phyloP scores from a whole-genome alignment of 2,888 invertebrate species.

The Trilocha varians region DNA sequence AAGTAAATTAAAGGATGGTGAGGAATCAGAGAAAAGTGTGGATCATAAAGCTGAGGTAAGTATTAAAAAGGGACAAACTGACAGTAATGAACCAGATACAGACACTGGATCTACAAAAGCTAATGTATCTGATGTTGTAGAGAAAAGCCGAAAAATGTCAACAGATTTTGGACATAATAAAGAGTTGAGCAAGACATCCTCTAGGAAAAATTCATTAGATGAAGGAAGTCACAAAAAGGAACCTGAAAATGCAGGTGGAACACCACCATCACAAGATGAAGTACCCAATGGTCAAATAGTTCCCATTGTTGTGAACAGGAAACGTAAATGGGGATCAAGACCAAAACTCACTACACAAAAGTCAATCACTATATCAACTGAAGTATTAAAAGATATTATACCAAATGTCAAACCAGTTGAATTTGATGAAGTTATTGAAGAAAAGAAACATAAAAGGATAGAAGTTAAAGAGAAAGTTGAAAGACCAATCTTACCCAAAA shows the following conservation, averaged over 20 bases:
- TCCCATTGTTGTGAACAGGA: conserved; percentile 46
- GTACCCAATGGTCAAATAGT: conserved; percentile 42
- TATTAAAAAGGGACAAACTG: conserved; percentile 46
- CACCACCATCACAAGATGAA: conserved; percentile 33
- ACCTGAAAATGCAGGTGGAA: conserved; percentile 26
- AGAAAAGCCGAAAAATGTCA: conserved; percentile 26
- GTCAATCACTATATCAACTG: conserved; percentile 81
- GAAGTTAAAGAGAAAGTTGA: conserved; percentile 50
- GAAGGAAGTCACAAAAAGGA: conserved; percentile 14
- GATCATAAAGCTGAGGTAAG: conserved; percentile 49
- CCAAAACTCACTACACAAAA: conserved; percentile 69
- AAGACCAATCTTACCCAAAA: conserved; percentile 57
- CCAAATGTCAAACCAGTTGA: conserved; percentile 76
- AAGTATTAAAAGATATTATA: conserved; percentile 79
- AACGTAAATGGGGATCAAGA: conserved; percentile 63
- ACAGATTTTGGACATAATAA: conserved; percentile 19
- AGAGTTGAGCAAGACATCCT: conserved; percentile 15
- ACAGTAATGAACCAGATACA: conserved; percentile 36
- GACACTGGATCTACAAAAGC: conserved; percentile 29
- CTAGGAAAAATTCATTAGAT: conserved; percentile 8
- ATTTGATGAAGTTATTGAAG: conserved; percentile 71
- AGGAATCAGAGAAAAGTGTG: conserved; percentile 21
- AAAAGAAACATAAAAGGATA: conserved; percentile 47
- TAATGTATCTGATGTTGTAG: conserved; percentile 62
- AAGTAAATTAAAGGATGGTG: conserved; percentile 27